These are phyloP conservation scores for Pseudotriccus pelzelni DNA, from an alignment of 2,797 vertebrate genomes.

Conservation along the genomic window DNA sequence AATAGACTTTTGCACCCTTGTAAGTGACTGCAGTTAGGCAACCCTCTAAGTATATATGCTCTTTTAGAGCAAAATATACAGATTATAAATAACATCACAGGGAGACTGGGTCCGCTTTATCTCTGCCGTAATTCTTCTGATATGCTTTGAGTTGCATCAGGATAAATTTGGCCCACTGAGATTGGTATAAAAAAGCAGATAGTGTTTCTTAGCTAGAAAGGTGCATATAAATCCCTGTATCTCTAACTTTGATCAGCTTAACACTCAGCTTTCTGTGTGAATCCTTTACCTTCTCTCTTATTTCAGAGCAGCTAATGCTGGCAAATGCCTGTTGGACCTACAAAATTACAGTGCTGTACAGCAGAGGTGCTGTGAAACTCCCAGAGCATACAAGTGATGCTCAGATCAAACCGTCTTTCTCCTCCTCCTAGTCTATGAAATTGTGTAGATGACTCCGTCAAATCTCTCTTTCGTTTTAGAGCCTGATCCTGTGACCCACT, in stretches of 20 bases:
- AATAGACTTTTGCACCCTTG: not conserved
- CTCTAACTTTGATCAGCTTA: conserved; percentile 66
- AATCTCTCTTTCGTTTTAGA: conserved; percentile 43
- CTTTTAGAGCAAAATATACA: conserved; percentile 54
- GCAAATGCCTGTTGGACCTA: conserved; percentile 61
- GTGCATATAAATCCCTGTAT: conserved; percentile 58
- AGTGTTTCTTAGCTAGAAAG: conserved; percentile 53
- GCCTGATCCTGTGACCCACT: conserved; percentile 35
- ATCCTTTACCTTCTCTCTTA: conserved; percentile 62
- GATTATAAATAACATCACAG: conserved; percentile 68
- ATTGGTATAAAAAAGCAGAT: conserved; percentile 46
- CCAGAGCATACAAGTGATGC: conserved; percentile 25
- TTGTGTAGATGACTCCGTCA: not conserved
- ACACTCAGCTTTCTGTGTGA: conserved; percentile 47
- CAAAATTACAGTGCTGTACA: conserved; percentile 26
- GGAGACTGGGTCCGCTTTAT: conserved; percentile 25
- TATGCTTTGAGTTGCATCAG: conserved; percentile 49
- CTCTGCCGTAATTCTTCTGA: conserved; percentile 52
- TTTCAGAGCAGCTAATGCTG: conserved; percentile 61
- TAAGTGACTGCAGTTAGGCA: conserved; percentile 37
- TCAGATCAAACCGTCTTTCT: conserved; percentile 38
- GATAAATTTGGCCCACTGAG: conserved; percentile 62
- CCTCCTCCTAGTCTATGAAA: conserved; percentile 26
- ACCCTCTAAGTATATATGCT: conserved; percentile 3
- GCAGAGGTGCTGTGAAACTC: conserved; percentile 56